A percentile compares a stretch with the other conserved stretches of the same genome.
Conservation (phyloP, 92 coral and sea anemone species). For the Palythoa heliodiscus region DNA sequence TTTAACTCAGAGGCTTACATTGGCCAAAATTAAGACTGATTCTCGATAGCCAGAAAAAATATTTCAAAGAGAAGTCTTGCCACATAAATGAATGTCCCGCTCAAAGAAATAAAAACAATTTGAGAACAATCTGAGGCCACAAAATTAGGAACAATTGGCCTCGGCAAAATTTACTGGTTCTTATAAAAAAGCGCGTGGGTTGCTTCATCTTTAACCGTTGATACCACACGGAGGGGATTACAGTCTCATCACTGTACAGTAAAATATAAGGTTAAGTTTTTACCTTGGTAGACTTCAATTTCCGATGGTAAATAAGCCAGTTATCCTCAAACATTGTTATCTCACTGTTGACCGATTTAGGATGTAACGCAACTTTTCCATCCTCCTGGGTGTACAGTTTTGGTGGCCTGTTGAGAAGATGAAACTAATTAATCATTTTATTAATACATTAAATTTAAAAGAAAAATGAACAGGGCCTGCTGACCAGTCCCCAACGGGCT, state of each 20-base stretch:
- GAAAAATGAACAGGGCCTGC: no score
- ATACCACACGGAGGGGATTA: no score
- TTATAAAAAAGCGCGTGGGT: neutral
- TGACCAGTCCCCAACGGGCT: neutral
- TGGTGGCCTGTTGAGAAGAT: slow-evolving; percentile 71
- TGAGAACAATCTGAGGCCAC: no score
- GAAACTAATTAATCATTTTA: neutral
- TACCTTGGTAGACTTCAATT: slow-evolving; percentile 93
- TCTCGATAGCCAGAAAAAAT: no score
- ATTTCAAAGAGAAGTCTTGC: no score
- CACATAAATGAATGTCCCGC: no score
- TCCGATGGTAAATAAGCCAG: slow-evolving; percentile 94
- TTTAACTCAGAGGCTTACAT: no score
- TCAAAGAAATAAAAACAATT: no score
- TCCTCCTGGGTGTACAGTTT: slow-evolving; percentile 73
- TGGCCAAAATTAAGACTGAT: no score
- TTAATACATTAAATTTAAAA: no score
- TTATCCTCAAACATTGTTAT: slow-evolving; percentile 68
- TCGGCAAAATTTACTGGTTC: neutral
- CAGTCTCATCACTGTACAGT: neutral
- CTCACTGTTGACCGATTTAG: slow-evolving; percentile 91
- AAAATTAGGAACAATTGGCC: no score
- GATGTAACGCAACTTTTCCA: slow-evolving; percentile 86
- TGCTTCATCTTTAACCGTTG: neutral
- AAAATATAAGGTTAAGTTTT: neutral